Evolutionary conservation across 2,888 invertebrate genomes (phyloP).

Genomic region (Rutpela maculata): DNA sequence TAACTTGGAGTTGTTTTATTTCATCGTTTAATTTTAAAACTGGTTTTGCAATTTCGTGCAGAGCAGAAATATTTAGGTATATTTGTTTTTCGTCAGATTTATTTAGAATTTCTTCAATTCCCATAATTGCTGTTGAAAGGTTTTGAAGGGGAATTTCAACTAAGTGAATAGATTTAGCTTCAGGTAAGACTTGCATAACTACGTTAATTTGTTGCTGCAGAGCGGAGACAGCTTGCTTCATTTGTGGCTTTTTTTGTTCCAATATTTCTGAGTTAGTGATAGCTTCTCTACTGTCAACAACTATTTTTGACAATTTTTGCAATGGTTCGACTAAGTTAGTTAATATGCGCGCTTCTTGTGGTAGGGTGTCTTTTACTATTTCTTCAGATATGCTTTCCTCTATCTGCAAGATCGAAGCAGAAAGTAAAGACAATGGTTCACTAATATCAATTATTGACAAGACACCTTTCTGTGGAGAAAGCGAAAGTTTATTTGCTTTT

Average conservation of each 20-base stretch:
- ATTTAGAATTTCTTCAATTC: conserved; percentile 21
- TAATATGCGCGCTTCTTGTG: not conserved
- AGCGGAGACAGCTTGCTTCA: conserved; percentile 47
- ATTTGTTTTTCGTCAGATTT: not conserved
- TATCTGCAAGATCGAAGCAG: conserved; percentile 11
- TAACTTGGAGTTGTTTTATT: conserved; percentile 28
- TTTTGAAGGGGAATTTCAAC: conserved; percentile 21
- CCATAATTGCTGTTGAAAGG: conserved; percentile 11
- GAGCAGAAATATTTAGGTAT: conserved; percentile 34
- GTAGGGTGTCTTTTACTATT: conserved; percentile 17
- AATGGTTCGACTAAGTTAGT: conserved; percentile 38
- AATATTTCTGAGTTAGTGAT: conserved; percentile 42
- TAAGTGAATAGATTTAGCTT: not conserved
- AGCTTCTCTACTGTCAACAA: conserved; percentile 42
- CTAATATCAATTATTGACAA: conserved; percentile 54
- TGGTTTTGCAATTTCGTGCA: conserved; percentile 37
- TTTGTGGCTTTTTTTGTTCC: conserved; percentile 49
- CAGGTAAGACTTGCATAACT: not conserved
- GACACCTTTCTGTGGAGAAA: conserved; percentile 57
- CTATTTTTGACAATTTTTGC: conserved; percentile 42
- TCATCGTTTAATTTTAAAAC: conserved; percentile 41
- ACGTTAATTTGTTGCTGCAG: conserved; percentile 52
- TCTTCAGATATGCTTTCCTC: not conserved
- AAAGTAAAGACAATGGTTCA: conserved; percentile 31
- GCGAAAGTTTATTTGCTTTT: conserved; percentile 37